phyloP scores from a whole-genome alignment of 2,797 vertebrate species.

The Girardinus metallicus region DNA sequence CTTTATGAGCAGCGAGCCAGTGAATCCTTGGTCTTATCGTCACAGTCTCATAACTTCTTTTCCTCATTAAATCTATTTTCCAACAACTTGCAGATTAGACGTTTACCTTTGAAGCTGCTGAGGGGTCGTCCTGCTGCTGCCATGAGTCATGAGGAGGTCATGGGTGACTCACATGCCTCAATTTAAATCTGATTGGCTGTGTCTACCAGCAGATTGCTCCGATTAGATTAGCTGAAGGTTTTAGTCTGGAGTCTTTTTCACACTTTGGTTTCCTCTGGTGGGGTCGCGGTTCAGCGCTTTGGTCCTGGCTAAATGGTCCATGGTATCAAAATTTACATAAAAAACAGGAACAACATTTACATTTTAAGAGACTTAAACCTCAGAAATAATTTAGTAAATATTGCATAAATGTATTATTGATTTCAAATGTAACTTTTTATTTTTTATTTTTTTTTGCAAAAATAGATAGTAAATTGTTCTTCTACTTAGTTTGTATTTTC shows the following conservation, averaged over 20 bases:
- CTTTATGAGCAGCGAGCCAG: not conserved
- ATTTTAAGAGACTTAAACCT: not conserved
- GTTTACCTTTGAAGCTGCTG: not conserved
- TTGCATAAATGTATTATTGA: not conserved
- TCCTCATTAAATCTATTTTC: not conserved
- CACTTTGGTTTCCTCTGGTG: slow-evolving; percentile 35
- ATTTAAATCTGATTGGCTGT: not conserved
- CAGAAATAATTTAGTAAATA: not conserved
- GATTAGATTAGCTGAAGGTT: not conserved
- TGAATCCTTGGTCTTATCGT: not conserved
- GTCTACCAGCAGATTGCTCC: not conserved
- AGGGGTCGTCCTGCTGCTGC: not conserved
- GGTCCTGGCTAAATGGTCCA: too few species aligned
- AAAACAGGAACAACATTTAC: not conserved
- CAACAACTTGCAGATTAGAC: not conserved
- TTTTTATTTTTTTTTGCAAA: not conserved
- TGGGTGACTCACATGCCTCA: slow-evolving; percentile 10
- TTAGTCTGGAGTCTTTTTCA: slow-evolving; percentile 19
- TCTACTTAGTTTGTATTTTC: not conserved
- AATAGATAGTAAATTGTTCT: not conserved
- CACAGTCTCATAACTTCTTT: not conserved
- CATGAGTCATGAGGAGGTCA: not conserved
- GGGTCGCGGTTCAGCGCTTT: slow-evolving; percentile 27
- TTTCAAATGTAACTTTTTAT: not conserved
- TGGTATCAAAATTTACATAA: too few species aligned